phyloP scores from a whole-genome alignment of 2,888 invertebrate genomes.

The Leptura quadrifasciata region DNA sequence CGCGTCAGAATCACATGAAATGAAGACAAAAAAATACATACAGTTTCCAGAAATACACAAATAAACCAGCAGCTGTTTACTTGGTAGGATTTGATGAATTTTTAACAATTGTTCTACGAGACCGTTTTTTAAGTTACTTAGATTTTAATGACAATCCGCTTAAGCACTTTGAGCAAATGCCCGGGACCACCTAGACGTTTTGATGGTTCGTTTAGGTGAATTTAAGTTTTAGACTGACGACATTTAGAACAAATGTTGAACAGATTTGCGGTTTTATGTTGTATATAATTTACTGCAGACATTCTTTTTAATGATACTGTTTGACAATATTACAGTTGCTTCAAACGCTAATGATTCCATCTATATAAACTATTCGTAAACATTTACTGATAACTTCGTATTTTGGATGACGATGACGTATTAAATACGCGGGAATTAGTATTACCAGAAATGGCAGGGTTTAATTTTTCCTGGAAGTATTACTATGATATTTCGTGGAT shows the following conservation, averaged over 20 bases:
- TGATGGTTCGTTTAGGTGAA: background rate
- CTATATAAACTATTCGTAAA: too few relatives aligned
- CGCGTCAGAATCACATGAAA: slow-evolving; percentile 39
- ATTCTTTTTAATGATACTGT: background rate
- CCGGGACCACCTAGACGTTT: slow-evolving; percentile 10
- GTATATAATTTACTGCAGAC: slow-evolving; percentile 14
- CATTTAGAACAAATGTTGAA: background rate
- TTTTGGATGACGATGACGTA: too few relatives aligned
- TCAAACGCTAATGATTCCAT: background rate
- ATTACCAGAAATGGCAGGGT: too few relatives aligned
- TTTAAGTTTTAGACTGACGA: slow-evolving; percentile 11
- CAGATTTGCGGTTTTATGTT: slow-evolving; percentile 16
- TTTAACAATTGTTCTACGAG: slow-evolving; percentile 54
- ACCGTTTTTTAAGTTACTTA: slow-evolving; percentile 55
- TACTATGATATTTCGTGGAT: too few relatives aligned
- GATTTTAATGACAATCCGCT: slow-evolving; percentile 33
- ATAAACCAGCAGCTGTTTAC: slow-evolving; percentile 38
- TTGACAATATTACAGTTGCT: background rate
- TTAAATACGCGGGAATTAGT: too few relatives aligned
- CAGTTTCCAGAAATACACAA: slow-evolving; percentile 37
- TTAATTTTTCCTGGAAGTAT: too few relatives aligned
- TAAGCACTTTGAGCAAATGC: slow-evolving; percentile 9
- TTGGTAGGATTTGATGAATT: slow-evolving; percentile 46
- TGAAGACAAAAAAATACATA: slow-evolving; percentile 12
- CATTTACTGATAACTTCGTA: too few relatives aligned